Base-by-base conservation (phyloP, 2,888 invertebrate genomes). In the Drosophila nigricruria region DNA sequence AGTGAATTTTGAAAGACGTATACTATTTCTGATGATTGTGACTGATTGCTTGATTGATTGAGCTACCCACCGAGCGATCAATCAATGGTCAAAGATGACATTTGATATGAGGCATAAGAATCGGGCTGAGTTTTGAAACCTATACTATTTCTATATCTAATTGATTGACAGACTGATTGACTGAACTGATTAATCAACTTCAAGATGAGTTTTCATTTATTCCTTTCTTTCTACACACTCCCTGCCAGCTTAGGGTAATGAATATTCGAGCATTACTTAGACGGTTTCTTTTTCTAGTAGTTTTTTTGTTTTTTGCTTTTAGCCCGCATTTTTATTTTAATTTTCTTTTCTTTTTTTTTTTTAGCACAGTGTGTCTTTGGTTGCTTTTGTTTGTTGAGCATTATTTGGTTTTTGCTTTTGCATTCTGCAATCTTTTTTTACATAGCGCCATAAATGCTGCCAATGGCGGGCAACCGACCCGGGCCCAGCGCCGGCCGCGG, bases 401-500 rank as follows among this genome's bases (percentile, higher is more conserved):
- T 70, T 81, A 84, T 81, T 81, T 78, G 65, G 75, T 79, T 85
- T 77, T 65, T 79, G 78, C 60, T 63, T 32, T 70, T 69, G 84
- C 84, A 69, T 77, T 68, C 77, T 83, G 66, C 83, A 77, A 76
- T 86, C 36, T 36, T 52, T 89, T 86, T 81, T 83, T 84, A 70
- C 52, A 70, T 49, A 79, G 68, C 72, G 62, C 72, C 73, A 66
- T 82, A 79, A 83, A 85, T 74, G 82, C 86, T 77, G 90, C 71
- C 88, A 83, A 68, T 79, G 80, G 67, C 66, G 72, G 60, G 36
- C 57, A 64, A 47, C 65, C 43, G 47, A 27, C 25, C 16, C 25
- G 27, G 10, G 10, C n/a, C 10, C 27, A 10, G 25, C 5, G 5
- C 18, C 20, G 32, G 34, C 18, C 10, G 8, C 14, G 4, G 30